A percentile compares a stretch with the other conserved stretches of the same genome.
These are phyloP conservation scores for Dendrocincla tyrannina DNA, from an alignment of 2,797 vertebrate genomes.

Conservation along the genomic window DNA sequence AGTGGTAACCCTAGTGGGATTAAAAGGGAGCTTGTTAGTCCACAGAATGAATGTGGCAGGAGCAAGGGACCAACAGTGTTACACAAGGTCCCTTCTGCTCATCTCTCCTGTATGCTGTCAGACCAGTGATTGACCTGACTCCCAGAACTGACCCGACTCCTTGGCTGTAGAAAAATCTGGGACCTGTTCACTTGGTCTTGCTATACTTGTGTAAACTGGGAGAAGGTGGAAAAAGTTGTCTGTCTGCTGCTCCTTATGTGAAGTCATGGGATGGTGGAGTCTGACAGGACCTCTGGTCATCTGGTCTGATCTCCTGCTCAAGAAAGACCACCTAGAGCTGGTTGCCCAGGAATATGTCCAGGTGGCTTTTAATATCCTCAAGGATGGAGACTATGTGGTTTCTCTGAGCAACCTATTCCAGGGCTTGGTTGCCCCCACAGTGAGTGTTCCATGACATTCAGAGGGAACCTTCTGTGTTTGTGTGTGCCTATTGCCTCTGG, in stretches of 20 bases:
- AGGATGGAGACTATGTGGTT: neutral
- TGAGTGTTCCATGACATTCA: neutral
- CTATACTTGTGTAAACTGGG: neutral
- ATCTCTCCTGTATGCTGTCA: neutral
- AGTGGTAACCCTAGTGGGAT: neutral
- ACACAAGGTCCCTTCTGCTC: neutral
- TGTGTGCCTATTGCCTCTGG: neutral
- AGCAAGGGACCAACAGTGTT: neutral
- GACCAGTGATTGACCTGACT: neutral
- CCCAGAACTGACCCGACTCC: neutral
- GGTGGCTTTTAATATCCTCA: neutral
- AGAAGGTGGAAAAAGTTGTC: accelerated
- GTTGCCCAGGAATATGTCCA: neutral
- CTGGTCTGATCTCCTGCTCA: neutral
- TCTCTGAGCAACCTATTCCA: neutral
- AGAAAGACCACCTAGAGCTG: neutral
- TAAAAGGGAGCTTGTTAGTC: neutral
- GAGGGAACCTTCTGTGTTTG: neutral
- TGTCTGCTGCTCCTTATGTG: neutral
- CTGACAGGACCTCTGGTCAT: neutral
- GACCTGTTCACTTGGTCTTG: neutral
- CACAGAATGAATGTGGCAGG: neutral
- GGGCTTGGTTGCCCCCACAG: neutral
- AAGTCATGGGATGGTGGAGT: neutral
- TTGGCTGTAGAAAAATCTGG: neutral